These are phyloP conservation scores for Eutrigla gurnardus DNA, from an alignment of 2,797 vertebrate species.

Conservation along the genomic window DNA sequence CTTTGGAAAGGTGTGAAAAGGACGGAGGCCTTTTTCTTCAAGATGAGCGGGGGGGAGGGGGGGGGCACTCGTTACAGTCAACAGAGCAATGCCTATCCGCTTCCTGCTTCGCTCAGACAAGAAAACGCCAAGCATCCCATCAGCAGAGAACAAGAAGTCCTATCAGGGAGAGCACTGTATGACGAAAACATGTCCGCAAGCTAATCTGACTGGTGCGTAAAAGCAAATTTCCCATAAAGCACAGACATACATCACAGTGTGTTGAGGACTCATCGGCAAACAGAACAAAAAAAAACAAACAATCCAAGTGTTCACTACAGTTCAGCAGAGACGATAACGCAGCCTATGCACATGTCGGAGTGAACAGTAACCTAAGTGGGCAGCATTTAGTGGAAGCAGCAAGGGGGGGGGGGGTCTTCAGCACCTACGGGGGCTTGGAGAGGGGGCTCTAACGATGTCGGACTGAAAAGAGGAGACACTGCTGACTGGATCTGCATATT, in stretches of 20 bases:
- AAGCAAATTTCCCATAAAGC: conserved; percentile 39
- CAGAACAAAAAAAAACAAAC: conserved; percentile 21
- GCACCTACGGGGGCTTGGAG: conserved; percentile 54
- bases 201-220: conserved; percentile 26
- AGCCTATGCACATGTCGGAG: conserved; percentile 26
- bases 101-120: conserved; percentile 35
- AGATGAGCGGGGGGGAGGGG: conserved; percentile 16
- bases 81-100: conserved; percentile 48
- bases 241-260: conserved; percentile 72
- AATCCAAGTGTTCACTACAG: conserved; percentile 51
- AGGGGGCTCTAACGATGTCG: conserved; percentile 28
- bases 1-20: conserved; percentile 19
- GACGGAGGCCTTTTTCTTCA: conserved; percentile 41
- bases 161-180: conserved; percentile 35
- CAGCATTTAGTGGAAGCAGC: conserved; percentile 49
- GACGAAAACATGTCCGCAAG: conserved; percentile 28
- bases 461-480: conserved; percentile 42
- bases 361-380: conserved; percentile 25
- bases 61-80: conserved; percentile 49
- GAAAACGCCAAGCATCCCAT: conserved; percentile 42
- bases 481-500: conserved; percentile 80
- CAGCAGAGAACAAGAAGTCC: conserved; percentile 54
- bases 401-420: conserved; percentile 9
- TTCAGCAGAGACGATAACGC: conserved; percentile 55
- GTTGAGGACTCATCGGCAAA: conserved; percentile 51